Base-by-base conservation (phyloP, 2,797 vertebrate species). In the Vultur gryphus region DNA sequence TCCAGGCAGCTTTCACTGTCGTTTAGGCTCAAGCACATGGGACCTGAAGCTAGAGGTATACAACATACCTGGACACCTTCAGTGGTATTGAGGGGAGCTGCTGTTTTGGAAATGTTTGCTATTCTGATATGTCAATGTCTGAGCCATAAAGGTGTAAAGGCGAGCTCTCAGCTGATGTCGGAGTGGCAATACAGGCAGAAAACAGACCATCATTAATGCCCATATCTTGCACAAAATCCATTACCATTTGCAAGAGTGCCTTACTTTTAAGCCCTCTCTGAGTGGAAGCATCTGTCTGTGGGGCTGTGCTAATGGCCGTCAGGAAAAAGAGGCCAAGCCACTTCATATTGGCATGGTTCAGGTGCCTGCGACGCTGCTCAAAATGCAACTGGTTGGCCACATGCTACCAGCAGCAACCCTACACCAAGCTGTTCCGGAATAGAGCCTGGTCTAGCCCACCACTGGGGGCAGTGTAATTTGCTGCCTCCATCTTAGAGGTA, bases 331-430 rank as follows among this genome's bases (percentile, higher is more conserved):
- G 28, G 11, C 10, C 28, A 86, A 54, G 18, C 28, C 48, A 20
- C 48, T 39, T 61, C 19, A 16, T 57, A 31, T 25, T 55, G 23
- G 6, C 15, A 25, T 35, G 8, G 29, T 75, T 75, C 29, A 41
- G 25, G 51, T 2, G 1, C 35, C 70, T 57, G 16, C 0, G 2
- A 41, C 1, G 2, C 16, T 1, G 2, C 43, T 55, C 19, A 57
- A 41, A 65, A 29, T 35, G 51, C 59, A 66, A 3, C 24, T 57
- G 19, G 3, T n/a, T 57, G 59, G 35, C 35, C 10, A 66, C 13
- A 10, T 24, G 35, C 43, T 84, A 35, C 43, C 51, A 66, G 59
- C 19, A 49, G 51, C 51, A 41, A 7, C 16, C 29, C n/a, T n/a
- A 9, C 29, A 48, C 41, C 29, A 19, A n/a, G 18, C 24, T 16